Evolutionary conservation across 2,888 invertebrate species (phyloP), one percentile per base, ranked within the genome.

Genomic region (Hartigia nigra): DNA sequence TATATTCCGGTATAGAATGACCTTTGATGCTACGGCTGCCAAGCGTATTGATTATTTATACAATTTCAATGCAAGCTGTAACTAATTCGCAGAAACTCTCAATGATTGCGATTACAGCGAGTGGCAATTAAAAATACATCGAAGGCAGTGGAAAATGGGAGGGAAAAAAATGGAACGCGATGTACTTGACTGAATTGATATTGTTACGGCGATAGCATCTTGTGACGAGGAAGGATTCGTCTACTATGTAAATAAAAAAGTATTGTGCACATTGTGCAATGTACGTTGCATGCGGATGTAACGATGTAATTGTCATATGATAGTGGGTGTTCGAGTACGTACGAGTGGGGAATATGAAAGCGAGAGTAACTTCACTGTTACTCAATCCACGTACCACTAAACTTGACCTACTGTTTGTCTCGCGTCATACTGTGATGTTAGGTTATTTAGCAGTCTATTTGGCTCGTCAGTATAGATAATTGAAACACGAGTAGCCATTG

Each of bases 321-420:
- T 23, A 31, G 75, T 72, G 32, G 31, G 34, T 75, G 75, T 36
- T 31, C n/a, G 35, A 55, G 72, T 31, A 76, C 76, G 70, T 79
- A 81, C 80, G 77, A 76, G 32, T 72, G 74, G 74, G 39, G 81
- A 81, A 82, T 85, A 86, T 83, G 86, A 87, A 85, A 88, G 84
- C 78, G 81, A 86, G 83, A 86, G 86, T 86, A 82, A 81, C 82
- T 83, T 78, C 69, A 80, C 55, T 72, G 55, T 78, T 86, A 84
- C 84, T 85, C 83, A 82, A 83, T 83, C 82, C 85, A 85, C 83
- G 84, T 87, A 83, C 83, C 78, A 79, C 79, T 87, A 85, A 88
- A 88, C 88, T 88, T 88, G 88, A 88, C 88, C 88, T 80, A 87
- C 87, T 88, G 84, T 86, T 84, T 81, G 84, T 84, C 81, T 77